These are phyloP conservation scores for Sardinella longiceps DNA, from an alignment of 2,797 vertebrate genomes.

Conservation along the genomic window DNA sequence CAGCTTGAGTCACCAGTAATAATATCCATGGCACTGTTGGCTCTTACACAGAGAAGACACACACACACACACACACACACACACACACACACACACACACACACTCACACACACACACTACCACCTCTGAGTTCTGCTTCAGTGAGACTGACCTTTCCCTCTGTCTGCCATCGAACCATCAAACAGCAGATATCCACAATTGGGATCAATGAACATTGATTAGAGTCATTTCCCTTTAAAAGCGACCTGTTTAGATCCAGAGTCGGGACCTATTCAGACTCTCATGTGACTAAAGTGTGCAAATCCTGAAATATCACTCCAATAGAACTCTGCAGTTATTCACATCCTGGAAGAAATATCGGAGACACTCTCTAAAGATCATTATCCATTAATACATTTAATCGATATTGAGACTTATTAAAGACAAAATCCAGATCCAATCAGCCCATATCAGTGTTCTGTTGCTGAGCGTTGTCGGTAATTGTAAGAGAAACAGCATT, in stretches of 20 bases:
- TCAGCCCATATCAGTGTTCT: no score
- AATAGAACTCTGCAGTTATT: background rate
- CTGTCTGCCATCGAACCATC: constrained; percentile 2
- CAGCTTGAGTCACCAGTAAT: background rate
- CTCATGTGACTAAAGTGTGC: background rate
- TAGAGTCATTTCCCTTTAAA: background rate
- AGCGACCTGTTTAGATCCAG: background rate
- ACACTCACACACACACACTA: background rate
- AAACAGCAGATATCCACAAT: background rate
- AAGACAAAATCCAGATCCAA: no score
- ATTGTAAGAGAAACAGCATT: no score
- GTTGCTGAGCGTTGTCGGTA: no score
- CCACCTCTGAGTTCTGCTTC: background rate
- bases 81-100: background rate
- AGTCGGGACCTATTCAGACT: background rate
- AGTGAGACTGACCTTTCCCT: constrained; percentile 13
- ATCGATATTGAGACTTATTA: no score
- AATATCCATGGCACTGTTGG: background rate
- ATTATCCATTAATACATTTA: background rate
- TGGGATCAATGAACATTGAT: background rate
- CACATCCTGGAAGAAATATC: background rate
- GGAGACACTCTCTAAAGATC: background rate
- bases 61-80: background rate
- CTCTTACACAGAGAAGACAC: background rate
- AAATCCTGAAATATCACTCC: background rate